A percentile compares a stretch with the other conserved stretches of the same genome.
These are phyloP conservation scores for Sebastes kiyomatsui DNA, from an alignment of 2,797 vertebrate genomes.

Conservation along the genomic window DNA sequence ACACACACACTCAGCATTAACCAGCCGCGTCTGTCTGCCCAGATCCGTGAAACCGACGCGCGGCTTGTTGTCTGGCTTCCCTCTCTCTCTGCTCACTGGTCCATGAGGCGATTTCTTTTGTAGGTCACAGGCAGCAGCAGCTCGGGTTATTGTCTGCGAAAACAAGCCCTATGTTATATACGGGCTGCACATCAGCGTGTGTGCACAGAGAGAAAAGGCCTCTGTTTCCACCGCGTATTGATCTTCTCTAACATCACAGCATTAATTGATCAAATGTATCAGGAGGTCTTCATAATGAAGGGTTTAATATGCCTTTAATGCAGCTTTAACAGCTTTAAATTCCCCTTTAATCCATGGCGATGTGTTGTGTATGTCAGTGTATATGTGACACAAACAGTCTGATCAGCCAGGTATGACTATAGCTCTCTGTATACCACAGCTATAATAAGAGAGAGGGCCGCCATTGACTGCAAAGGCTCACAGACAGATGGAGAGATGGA, in stretches of 20 bases:
- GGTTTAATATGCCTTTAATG: conserved; percentile 10
- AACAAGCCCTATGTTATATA: conserved; percentile 29
- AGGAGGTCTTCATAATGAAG: conserved; percentile 6
- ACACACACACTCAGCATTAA: neutral
- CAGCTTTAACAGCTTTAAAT: conserved; percentile 3
- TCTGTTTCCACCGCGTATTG: conserved; percentile 13
- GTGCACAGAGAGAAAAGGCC: conserved; percentile 6
- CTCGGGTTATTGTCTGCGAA: conserved; percentile 74
- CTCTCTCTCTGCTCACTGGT: conserved; percentile 75
- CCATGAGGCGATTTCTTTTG: conserved; percentile 79
- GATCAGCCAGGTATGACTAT: conserved; percentile 33
- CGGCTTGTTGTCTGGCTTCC: conserved; percentile 74
- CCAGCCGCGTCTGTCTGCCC: conserved; percentile 54
- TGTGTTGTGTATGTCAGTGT: conserved; percentile 5
- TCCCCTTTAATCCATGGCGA: conserved; percentile 15
- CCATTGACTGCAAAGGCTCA: conserved; percentile 80
- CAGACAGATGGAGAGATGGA: conserved; percentile 48
- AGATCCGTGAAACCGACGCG: conserved; percentile 69
- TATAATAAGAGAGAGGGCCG: conserved; percentile 62
- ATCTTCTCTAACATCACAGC: conserved; percentile 11
- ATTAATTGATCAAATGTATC: neutral
- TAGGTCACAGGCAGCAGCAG: conserved; percentile 73
- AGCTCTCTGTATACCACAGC: conserved; percentile 40
- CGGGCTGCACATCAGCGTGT: conserved; percentile 35
- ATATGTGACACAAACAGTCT: conserved; percentile 9